These are phyloP conservation scores for Tiliacea citrago DNA, from an alignment of 2,888 invertebrate species.

Conservation along the genomic window DNA sequence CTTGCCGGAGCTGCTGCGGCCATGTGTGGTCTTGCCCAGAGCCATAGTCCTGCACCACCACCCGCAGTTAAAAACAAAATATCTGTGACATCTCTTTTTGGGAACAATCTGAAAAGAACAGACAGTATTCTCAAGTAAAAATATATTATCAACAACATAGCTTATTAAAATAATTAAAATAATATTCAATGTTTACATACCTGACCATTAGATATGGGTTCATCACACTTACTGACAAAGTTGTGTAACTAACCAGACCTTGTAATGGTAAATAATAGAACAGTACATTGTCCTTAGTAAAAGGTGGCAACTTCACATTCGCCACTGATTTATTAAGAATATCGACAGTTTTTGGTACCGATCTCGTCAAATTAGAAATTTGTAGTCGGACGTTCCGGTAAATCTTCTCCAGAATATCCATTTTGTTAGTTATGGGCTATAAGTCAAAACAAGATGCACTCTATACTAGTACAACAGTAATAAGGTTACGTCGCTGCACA, in stretches of 20 bases:
- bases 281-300: conserved; percentile 93
- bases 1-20: conserved; percentile 91
- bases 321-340: conserved; percentile 82
- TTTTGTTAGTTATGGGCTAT: conserved; percentile 62
- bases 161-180: not conserved
- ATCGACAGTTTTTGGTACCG: conserved; percentile 82
- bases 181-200: conserved; percentile 77
- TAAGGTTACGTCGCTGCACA: conserved; percentile 82
- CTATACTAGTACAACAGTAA: conserved; percentile 69
- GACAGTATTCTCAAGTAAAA: not conserved
- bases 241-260: conserved; percentile 94
- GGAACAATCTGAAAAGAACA: conserved; percentile 91
- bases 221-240: conserved; percentile 95
- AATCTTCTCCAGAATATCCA: conserved; percentile 86
- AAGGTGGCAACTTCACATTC: conserved; percentile 91
- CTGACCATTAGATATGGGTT: conserved; percentile 94
- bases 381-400: conserved; percentile 79
- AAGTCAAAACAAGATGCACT: conserved; percentile 68
- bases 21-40: conserved; percentile 95
- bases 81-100: conserved; percentile 95
- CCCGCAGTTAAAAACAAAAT: conserved; percentile 95
- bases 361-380: conserved; percentile 76
- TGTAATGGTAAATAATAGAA: conserved; percentile 94
- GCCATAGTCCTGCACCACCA: conserved; percentile 95
- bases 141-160: not conserved